Conservation (phyloP, 1,140 invertebrate genomes). For the Drosophila simulans region DNA sequence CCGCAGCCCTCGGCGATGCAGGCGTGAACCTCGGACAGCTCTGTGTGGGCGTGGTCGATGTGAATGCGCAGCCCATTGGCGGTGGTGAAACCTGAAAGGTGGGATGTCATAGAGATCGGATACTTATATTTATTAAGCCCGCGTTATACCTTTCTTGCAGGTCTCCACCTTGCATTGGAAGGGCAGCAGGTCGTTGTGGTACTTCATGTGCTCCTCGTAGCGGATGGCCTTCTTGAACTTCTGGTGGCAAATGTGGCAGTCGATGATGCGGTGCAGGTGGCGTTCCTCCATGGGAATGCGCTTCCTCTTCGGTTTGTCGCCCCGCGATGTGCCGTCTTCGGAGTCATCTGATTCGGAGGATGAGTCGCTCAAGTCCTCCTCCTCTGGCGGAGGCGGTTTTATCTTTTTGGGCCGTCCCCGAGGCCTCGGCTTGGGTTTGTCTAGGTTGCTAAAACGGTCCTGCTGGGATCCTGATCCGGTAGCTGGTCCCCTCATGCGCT, state of each 20-base stretch:
- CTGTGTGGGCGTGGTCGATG: slow-evolving; percentile 78
- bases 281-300: slow-evolving; percentile 67
- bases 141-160: slow-evolving; percentile 59
- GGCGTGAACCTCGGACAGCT: slow-evolving; percentile 67
- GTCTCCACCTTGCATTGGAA: slow-evolving; percentile 77
- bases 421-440: slow-evolving; percentile 38
- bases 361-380: slow-evolving; percentile 40
- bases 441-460: neutral
- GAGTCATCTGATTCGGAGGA: slow-evolving; percentile 44
- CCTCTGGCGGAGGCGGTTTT: slow-evolving; percentile 22
- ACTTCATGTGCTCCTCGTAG: slow-evolving; percentile 81
- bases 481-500: slow-evolving; percentile 50
- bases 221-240: slow-evolving; percentile 79
- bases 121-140: accelerated
- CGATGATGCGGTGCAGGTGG: slow-evolving; percentile 73
- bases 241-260: slow-evolving; percentile 81
- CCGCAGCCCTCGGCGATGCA: slow-evolving; percentile 74
- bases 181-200: slow-evolving; percentile 78
- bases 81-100: slow-evolving; percentile 64
- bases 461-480: neutral
- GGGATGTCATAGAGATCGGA: neutral
- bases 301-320: slow-evolving; percentile 69
- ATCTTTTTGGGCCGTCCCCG: slow-evolving; percentile 49
- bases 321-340: slow-evolving; percentile 28
- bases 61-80: slow-evolving; percentile 76